These are phyloP conservation scores for Nomada ruficornis DNA, from an alignment of 2,888 invertebrate genomes.

Conservation along the genomic window DNA sequence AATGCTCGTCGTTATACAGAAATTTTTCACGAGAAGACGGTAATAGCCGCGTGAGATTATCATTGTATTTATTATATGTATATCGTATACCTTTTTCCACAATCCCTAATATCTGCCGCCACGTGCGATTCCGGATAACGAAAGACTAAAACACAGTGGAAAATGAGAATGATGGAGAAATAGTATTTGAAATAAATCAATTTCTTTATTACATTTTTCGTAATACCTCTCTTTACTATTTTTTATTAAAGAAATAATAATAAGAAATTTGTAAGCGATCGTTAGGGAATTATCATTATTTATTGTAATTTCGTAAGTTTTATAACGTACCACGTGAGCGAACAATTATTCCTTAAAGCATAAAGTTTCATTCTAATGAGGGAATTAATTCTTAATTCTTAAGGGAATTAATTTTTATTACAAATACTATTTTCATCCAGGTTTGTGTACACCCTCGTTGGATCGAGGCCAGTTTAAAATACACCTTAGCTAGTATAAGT, in stretches of 20 bases:
- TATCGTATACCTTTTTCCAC: slow-evolving; percentile 42
- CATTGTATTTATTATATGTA: slow-evolving; percentile 63
- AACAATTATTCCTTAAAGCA: neutral
- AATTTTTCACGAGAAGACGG: neutral
- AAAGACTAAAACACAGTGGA: slow-evolving; percentile 29
- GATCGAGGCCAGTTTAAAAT: slow-evolving; percentile 46
- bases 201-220: neutral
- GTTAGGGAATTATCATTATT: neutral
- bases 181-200: slow-evolving; percentile 37
- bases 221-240: neutral
- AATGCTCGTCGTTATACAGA: neutral
- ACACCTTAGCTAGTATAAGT: slow-evolving; percentile 15
- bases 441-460: slow-evolving; percentile 6
- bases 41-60: slow-evolving; percentile 47
- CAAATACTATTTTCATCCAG: slow-evolving; percentile 34
- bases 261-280: neutral
- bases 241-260: neutral
- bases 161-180: slow-evolving; percentile 1
- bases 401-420: neutral
- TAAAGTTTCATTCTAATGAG: neutral
- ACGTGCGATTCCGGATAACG: slow-evolving; percentile 10
- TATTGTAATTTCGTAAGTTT: neutral
- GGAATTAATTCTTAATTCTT: neutral
- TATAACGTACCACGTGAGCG: neutral
- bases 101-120: slow-evolving; percentile 38